Conservation (phyloP, 1,140 invertebrate genomes). For the Lycorma delicatula region DNA sequence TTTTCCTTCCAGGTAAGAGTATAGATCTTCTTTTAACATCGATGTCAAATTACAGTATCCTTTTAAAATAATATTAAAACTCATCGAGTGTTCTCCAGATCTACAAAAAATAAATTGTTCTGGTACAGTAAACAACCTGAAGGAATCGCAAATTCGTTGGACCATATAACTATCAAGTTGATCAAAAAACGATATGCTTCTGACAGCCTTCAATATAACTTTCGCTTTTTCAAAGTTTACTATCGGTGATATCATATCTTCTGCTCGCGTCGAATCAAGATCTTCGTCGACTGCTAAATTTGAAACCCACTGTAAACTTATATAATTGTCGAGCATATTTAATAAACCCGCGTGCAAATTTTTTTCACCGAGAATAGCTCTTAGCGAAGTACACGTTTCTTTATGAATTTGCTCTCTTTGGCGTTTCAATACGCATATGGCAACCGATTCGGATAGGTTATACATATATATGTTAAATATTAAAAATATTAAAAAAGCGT, state of each 20-base stretch:
- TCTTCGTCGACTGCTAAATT: background rate
- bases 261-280: background rate
- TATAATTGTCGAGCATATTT: background rate
- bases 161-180: background rate
- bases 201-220: background rate
- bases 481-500: too few species aligned
- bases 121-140: background rate
- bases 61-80: background rate
- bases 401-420: too few species aligned
- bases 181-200: background rate
- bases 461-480: too few species aligned
- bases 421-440: too few species aligned
- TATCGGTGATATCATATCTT: background rate
- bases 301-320: background rate
- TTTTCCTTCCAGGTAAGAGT: background rate
- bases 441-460: too few species aligned
- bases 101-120: background rate
- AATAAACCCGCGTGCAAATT: background rate
- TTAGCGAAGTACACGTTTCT: too few species aligned
- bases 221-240: background rate
- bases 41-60: background rate
- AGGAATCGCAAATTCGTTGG: background rate
- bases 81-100: background rate
- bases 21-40: background rate
- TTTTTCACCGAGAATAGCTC: too few species aligned